These are phyloP conservation scores for Oxyteleia sp. DNA, from an alignment of 2,888 invertebrate genomes.

Conservation along the genomic window DNA sequence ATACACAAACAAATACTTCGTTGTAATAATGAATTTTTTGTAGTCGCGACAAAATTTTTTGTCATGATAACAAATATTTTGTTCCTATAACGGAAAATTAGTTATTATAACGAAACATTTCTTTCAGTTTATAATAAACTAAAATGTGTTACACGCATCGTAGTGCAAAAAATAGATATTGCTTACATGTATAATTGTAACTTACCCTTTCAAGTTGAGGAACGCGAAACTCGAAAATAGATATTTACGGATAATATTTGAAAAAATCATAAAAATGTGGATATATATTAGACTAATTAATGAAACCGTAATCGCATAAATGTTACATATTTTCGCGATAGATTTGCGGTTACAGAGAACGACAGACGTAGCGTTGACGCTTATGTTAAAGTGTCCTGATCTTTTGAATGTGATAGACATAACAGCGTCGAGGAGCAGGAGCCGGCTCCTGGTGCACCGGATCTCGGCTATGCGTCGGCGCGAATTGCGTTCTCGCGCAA, in stretches of 20 bases:
- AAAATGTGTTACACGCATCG: too few relatives aligned
- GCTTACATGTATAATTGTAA: too few relatives aligned
- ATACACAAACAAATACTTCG: too few relatives aligned
- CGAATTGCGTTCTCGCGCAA: conserved; percentile 81
- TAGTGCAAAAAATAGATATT: too few relatives aligned
- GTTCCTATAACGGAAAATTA: too few relatives aligned
- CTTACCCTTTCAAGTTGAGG: neutral
- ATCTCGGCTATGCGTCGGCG: conserved; percentile 81
- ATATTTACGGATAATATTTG: neutral
- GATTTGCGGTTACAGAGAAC: conserved; percentile 43
- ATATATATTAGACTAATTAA: neutral
- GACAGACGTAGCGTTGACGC: conserved; percentile 69
- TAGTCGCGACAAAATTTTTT: too few relatives aligned
- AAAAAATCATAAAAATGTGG: neutral
- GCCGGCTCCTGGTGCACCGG: conserved; percentile 76
- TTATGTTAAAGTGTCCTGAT: conserved; percentile 81
- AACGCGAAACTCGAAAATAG: neutral
- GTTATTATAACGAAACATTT: too few relatives aligned
- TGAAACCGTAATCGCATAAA: neutral
- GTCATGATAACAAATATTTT: too few relatives aligned
- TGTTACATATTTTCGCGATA: conserved; percentile 12
- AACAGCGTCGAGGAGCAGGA: conserved; percentile 74
- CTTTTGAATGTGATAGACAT: conserved; percentile 81
- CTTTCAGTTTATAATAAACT: too few relatives aligned
- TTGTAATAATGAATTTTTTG: too few relatives aligned